Conservation (phyloP, 2,797 vertebrate genomes). For the Psittacula echo region DNA sequence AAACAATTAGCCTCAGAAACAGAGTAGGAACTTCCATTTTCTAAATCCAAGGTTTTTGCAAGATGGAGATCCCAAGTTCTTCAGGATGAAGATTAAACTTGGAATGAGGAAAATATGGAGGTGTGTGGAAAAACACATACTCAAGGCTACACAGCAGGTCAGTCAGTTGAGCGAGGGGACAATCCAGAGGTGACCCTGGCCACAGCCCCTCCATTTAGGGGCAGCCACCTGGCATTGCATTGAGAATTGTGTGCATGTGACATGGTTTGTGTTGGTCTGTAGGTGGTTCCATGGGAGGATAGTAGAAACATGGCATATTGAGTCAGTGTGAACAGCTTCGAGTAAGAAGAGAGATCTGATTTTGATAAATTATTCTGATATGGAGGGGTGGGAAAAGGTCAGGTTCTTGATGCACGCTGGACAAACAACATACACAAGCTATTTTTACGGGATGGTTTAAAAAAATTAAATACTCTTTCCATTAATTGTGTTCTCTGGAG, state of each 20-base stretch:
- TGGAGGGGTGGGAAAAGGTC: rapidly evolving
- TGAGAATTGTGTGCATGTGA: background rate
- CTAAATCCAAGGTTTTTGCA: background rate
- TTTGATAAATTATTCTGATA: background rate
- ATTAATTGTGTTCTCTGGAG: background rate
- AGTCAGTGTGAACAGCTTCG: background rate
- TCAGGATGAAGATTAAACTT: background rate
- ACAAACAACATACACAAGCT: background rate
- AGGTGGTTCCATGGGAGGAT: background rate
- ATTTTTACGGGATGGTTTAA: background rate
- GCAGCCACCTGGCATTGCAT: background rate
- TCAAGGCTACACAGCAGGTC: background rate
- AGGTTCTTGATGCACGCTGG: background rate
- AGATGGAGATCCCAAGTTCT: background rate
- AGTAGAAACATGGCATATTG: background rate
- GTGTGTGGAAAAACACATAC: rapidly evolving
- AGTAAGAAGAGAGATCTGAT: background rate
- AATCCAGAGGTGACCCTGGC: background rate
- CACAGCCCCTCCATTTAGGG: background rate
- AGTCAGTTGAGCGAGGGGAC: background rate
- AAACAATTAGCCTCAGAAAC: background rate
- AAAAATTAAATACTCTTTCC: background rate
- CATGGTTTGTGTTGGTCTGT: background rate
- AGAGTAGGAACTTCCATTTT: background rate
- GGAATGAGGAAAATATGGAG: background rate